Conservation (phyloP, 1,140 invertebrate genomes). For the Drosophila nasuta region DNA sequence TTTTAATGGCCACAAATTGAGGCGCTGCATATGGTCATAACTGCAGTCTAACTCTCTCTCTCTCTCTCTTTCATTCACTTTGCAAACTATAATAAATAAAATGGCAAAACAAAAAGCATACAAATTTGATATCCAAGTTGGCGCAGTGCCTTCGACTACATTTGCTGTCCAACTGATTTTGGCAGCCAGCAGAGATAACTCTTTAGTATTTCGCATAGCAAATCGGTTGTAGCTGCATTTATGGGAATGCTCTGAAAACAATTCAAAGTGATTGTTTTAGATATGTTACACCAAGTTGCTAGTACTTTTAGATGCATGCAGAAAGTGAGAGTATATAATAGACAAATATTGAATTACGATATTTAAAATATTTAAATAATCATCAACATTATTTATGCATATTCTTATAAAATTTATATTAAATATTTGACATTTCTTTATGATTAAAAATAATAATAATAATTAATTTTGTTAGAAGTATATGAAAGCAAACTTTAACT, state of each 20-base stretch:
- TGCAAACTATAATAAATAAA: constrained; percentile 45
- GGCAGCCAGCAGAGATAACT: constrained; percentile 25
- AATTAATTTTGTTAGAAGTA: no score
- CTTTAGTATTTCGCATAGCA: neutral
- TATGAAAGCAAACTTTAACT: no score
- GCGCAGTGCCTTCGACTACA: constrained; percentile 28
- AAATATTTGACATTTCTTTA: no score
- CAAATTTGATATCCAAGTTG: constrained; percentile 48
- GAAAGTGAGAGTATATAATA: no score
- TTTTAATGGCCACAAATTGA: constrained; percentile 80
- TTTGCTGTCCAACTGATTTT: constrained; percentile 38
- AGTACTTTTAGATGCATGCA: no score
- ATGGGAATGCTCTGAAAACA: neutral
- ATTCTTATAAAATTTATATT: no score
- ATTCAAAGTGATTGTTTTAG: constrained; percentile 7
- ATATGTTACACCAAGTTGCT: neutral
- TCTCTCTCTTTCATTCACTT: neutral
- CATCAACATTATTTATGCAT: no score
- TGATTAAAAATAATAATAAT: no score
- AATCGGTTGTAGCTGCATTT: neutral
- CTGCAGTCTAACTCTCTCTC: neutral
- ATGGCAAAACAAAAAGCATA: constrained; percentile 47
- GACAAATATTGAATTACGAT: no score
- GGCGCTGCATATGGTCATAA: constrained; percentile 41
- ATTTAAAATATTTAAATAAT: no score